phyloP scores from a whole-genome alignment of 2,888 invertebrate species.

The Plagodis pulveraria region DNA sequence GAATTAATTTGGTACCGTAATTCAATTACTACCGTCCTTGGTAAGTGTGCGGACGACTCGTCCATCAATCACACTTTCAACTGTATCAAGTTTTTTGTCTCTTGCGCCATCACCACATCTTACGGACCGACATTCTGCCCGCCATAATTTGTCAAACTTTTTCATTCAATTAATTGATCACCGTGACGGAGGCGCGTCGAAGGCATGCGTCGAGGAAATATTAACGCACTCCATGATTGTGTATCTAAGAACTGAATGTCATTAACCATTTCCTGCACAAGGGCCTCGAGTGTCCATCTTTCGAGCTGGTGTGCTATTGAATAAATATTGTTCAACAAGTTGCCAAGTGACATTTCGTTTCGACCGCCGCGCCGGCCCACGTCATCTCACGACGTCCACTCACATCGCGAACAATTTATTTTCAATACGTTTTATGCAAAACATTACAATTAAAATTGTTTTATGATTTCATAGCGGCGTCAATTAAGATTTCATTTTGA shows the following conservation, averaged over 20 bases:
- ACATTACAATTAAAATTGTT: conserved; percentile 78
- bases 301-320: conserved; percentile 72
- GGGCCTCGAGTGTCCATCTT: conserved; percentile 74
- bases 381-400: conserved; percentile 60
- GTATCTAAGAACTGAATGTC: conserved; percentile 77
- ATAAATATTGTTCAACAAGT: conserved; percentile 81
- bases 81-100: conserved; percentile 77
- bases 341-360: conserved; percentile 79
- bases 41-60: conserved; percentile 59
- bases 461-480: conserved; percentile 71
- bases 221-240: conserved; percentile 70
- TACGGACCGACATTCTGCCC: conserved; percentile 62
- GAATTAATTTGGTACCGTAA: conserved; percentile 69
- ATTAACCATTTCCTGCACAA: conserved; percentile 77
- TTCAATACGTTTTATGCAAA: conserved; percentile 73
- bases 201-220: conserved; percentile 57
- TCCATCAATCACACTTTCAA: conserved; percentile 82
- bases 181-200: conserved; percentile 49
- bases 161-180: conserved; percentile 75
- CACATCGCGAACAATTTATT: conserved; percentile 69
- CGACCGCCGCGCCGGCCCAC: conserved; percentile 58
- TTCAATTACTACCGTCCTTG: conserved; percentile 75
- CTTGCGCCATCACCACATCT: conserved; percentile 58
- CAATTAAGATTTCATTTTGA: conserved; percentile 81
- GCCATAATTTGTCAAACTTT: conserved; percentile 76